Evolutionary conservation across 2,797 vertebrate species (phyloP).

Genomic region (Eulemur rubriventer): DNA sequence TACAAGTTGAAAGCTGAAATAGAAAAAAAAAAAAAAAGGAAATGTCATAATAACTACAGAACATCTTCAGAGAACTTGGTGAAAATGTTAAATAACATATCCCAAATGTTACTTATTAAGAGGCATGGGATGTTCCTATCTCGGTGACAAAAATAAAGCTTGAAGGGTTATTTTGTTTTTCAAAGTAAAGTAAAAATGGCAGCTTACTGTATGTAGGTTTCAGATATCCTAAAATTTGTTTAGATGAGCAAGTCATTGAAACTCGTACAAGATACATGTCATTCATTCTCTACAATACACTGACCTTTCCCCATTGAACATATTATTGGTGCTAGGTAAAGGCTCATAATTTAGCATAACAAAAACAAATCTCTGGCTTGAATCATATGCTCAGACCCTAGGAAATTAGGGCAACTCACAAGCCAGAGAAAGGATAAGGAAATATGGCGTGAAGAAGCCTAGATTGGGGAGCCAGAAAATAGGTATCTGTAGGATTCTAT

Average conservation of each 20-base stretch:
- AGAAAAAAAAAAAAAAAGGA: not conserved
- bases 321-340: not conserved
- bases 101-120: not conserved
- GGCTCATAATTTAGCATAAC: not conserved
- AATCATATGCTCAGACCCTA: not conserved
- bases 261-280: not conserved
- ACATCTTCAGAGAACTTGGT: not conserved
- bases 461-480: not conserved
- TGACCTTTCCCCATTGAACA: not conserved
- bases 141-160: not conserved
- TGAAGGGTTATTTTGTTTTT: not conserved
- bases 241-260: not conserved
- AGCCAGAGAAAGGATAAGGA: not conserved
- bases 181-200: not conserved
- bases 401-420: not conserved
- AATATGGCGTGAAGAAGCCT: not conserved
- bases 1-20: not conserved
- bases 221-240: not conserved
- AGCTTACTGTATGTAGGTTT: not conserved
- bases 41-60: not conserved
- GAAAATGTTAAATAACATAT: conserved; percentile 6
- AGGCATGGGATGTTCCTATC: not conserved
- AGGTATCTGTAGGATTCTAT: not conserved
- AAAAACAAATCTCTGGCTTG: not conserved
- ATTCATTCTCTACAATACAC: not conserved